Base-by-base conservation (phyloP, 2,113 vertebrate genomes). In the Saccopteryx leptura region DNA sequence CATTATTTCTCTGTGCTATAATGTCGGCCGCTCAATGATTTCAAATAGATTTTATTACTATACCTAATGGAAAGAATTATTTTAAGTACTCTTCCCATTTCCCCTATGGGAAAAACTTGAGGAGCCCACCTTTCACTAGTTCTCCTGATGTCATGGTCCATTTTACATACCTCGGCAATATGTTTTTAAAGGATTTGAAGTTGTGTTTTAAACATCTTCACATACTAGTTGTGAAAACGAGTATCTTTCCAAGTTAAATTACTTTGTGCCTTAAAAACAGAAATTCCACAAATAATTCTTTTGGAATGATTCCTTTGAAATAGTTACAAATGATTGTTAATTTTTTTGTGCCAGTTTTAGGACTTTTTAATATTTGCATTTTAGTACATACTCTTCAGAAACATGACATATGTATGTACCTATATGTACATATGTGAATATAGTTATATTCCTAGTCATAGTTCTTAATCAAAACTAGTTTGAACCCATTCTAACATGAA, bases 41-140 rank as follows among this genome's bases (percentile, higher is more conserved):
- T 97, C 93, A 97, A 96, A 96, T 97, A 94, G 96, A 97, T 96
- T 96, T 96, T 96, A 97, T 96, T 94, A 93, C 88, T 75, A 54
- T 81, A 84, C 93, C 96, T 97, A 97, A 97, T 96, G 94, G 97
- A 93, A 97, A 98, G 96, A 96, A 97, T 94, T 60, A 90, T 92
- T 91, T 96, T 95, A 97, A 96, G 74, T 83, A 95, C 83, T 96
- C 78, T 94, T 72, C 82, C 95, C 72, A 90, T 94, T 95, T 96
- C 54, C 66, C 93, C 94, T 66, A 24, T 87, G 95, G 95, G 85
- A 88, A 86, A 89, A 80, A 66, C 91, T 68, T 81, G 48, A 75
- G 93, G 94, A 88, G 21, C 8, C 74, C 69, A 75, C 86, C 0
- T 5, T 94, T 94, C 69, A 94, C 71, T 86, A 85, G 81, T 87